Percentiles rank a stretch among this genome's conserved stretches.
Conservation (phyloP, 2,797 vertebrate genomes). For the Helostoma temminkii region DNA sequence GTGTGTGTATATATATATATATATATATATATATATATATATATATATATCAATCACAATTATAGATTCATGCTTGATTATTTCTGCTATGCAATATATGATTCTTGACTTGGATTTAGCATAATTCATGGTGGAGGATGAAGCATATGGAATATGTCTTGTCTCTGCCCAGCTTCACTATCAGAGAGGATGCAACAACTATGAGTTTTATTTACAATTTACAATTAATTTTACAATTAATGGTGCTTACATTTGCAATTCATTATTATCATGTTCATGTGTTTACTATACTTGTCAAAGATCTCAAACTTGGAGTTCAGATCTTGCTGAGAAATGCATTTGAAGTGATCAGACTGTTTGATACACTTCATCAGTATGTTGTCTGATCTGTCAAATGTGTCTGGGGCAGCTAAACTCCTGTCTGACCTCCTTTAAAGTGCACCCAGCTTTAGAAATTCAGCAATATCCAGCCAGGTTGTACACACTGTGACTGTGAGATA, state of each 20-base stretch:
- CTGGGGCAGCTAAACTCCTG: conserved; percentile 2
- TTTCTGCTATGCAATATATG: not conserved
- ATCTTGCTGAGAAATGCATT: not conserved
- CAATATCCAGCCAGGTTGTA: conserved; percentile 19
- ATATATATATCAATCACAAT: no score
- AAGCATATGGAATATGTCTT: not conserved
- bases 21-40: no score
- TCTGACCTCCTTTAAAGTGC: conserved; percentile 14
- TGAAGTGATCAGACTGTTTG: conserved; percentile 3
- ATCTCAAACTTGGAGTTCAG: not conserved
- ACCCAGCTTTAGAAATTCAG: conserved; percentile 17
- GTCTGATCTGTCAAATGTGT: conserved; percentile 17
- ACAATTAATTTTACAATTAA: not conserved
- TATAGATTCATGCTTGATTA: no score
- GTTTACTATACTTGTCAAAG: not conserved
- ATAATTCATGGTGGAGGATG: conserved; percentile 1
- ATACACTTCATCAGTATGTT: conserved; percentile 10
- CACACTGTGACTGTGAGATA: conserved; percentile 24
- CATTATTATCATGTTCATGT: conserved; percentile 3
- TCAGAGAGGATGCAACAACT: not conserved
- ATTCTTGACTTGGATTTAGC: not conserved
- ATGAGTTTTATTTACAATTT: not conserved
- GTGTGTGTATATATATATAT: no score
- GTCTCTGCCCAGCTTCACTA: not conserved
- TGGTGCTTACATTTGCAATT: not conserved